Evolutionary conservation across 2,888 invertebrate genomes (phyloP), one percentile per base, ranked within the genome.

Genomic region (Octonoba sinensis): DNA sequence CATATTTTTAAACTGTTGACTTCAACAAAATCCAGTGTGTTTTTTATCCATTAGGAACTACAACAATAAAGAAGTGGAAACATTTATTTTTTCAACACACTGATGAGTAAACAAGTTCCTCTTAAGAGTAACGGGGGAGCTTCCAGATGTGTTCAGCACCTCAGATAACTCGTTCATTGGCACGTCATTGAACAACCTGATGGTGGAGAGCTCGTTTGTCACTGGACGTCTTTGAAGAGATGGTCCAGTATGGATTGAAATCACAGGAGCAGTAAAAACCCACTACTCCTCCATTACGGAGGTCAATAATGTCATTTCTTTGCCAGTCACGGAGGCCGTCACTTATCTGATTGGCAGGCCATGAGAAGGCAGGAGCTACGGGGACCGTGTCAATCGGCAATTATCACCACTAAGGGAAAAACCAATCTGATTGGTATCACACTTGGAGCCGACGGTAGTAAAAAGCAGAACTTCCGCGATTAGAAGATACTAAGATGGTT

Each of bases 301-400:
- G 75, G 75, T 73, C 73, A 73, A 73, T 73, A 73, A 73, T 65
- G 73, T 75, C 75, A 24, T 75, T 75, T 75, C 75, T 62, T 75
- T 75, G 75, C 75, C 16, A 66, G 75, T 75, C 75, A 75, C 75
- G 75, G 57, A 67, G 56, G n/a, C 75, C 51, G 67, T 75, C 75
- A 75, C 75, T 75, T 75, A 75, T 75, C 75, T 75, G 75, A 75
- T 67, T 75, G 67, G 69, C 75, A 75, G 75, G 54, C 59, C 49
- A 60, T 59, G 22, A 51, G 60, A 62, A 60, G 49, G 60, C 51
- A 47, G 47, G 36, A 20, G 60, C 44, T 22, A 44, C 36, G n/a
- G 65, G 73, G 73, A 51, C 64, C 75, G 51, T 75, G 67, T 75
- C 75, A 62, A 75, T 75, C 59, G 67, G 46, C 75, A 69, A 75